These are phyloP conservation scores for Drosophila macrothrix DNA, from an alignment of 2,888 invertebrate genomes.

Conservation along the genomic window DNA sequence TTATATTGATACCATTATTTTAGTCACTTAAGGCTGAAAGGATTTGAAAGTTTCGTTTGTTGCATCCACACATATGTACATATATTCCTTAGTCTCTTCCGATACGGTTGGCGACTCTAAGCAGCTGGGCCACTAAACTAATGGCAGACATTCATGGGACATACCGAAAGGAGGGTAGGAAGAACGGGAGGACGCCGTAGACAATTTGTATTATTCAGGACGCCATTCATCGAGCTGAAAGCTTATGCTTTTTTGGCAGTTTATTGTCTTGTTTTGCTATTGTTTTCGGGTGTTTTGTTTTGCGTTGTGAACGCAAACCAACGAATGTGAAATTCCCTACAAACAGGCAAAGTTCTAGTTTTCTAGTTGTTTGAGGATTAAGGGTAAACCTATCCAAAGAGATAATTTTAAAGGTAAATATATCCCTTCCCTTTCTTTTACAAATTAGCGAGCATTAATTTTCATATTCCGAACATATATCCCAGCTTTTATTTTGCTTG, in stretches of 20 bases:
- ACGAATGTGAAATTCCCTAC: conserved; percentile 20
- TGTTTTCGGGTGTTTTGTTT: conserved; percentile 45
- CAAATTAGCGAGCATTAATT: neutral
- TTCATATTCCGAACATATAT: neutral
- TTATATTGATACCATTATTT: neutral
- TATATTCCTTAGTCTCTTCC: neutral
- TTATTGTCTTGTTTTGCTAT: conserved; percentile 73
- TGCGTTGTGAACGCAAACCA: conserved; percentile 11
- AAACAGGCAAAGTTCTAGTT: neutral
- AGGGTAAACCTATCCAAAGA: neutral
- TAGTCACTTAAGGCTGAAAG: neutral
- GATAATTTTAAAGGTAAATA: neutral
- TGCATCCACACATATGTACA: neutral
- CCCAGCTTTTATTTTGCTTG: neutral
- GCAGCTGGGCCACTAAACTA: neutral
- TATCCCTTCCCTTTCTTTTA: neutral
- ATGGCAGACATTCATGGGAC: neutral
- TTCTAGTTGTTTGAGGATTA: neutral
- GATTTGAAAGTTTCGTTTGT: neutral
- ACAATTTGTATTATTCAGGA: conserved; percentile 3
- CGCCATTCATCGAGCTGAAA: conserved; percentile 33
- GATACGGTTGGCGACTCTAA: neutral
- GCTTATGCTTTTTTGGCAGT: conserved; percentile 75
- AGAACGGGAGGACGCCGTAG: neutral
- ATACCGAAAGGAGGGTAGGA: neutral